These are phyloP conservation scores for Ageneiosus marmoratus DNA, from an alignment of 2,113 vertebrate species.

Conservation along the genomic window DNA sequence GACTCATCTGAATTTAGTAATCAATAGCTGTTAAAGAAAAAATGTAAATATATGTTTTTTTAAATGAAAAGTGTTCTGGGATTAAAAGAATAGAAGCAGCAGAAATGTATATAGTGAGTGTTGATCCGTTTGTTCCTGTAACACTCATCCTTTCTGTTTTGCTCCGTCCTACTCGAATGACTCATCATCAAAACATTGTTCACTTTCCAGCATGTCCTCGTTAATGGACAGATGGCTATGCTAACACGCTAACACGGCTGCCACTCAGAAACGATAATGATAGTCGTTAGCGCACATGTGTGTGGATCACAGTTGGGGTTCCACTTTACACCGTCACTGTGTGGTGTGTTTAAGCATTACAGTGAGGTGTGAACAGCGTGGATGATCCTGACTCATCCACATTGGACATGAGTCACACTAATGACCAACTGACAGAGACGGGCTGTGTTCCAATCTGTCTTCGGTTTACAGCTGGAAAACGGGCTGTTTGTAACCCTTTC, in stretches of 20 bases:
- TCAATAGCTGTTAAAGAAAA: neutral
- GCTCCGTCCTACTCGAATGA: constrained; percentile 31
- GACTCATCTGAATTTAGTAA: neutral
- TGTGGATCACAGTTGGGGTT: constrained; percentile 28
- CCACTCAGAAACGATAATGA: constrained; percentile 10
- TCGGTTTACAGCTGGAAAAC: neutral
- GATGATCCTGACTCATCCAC: neutral
- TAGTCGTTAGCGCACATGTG: constrained; percentile 7
- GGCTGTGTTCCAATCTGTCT: neutral
- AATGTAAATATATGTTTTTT: neutral
- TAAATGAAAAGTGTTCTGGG: no score
- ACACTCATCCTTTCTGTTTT: constrained; percentile 33
- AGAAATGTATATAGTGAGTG: constrained; percentile 16
- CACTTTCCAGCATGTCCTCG: constrained; percentile 23
- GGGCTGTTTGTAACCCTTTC: neutral
- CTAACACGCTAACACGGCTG: constrained; percentile 15
- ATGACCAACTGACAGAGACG: neutral
- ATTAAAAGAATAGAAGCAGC: neutral
- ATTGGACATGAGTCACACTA: constrained; percentile 4
- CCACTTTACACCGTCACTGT: neutral
- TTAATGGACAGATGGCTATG: constrained; percentile 38
- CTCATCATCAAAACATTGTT: constrained; percentile 23
- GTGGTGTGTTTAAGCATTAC: constrained; percentile 3
- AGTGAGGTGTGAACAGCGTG: neutral
- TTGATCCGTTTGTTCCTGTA: constrained; percentile 5